Base-by-base conservation (phyloP, 2,797 vertebrate genomes). In the Acanthopagrus latus region DNA sequence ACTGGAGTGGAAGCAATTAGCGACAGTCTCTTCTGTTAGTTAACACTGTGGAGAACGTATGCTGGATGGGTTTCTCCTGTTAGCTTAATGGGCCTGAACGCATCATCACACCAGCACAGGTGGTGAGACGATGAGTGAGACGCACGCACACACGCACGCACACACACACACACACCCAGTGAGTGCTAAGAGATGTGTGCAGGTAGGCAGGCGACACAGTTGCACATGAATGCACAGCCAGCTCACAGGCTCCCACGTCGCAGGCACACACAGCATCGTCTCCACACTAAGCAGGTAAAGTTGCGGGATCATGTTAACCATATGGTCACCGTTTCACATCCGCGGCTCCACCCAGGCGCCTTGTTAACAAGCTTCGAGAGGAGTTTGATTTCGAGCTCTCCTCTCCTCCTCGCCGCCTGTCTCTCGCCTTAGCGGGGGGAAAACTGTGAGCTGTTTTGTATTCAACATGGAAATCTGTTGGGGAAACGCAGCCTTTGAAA, bases 1-100 rank as follows among this genome's bases (percentile, higher is more conserved):
- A 93, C 83, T 88, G 88, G 82, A 94, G 93, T 93, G 89, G 89
- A 93, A 91, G 91, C 94, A 95, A 95, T 96, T 95, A 95, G 93
- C 75, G 74, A 78, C 81, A 88, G 88, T 89, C 76, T 87, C 80
- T 76, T 84, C 84, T 89, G 89, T 92, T 92, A 91, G 91, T 91
- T 91, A 93, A 92, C 88, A 86, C 86, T 74, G 86, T 78, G 63
- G 86, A 83, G 79, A 89, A 72, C 81, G 88, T 90, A 86, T 83
- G 90, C 82, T 84, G 86, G 84, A 89, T 91, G 86, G 85, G 67
- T 92, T 92, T 92, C 87, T 91, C 82, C 83, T 91, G 85, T 91
- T 88, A 77, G 85, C 80, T 82, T 93, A 93, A 94, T 94, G 92
- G 90, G 72, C 84, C 83, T 85, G 86, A 92, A 91, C 88, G 43